Evolutionary conservation across 2,797 vertebrate genomes (phyloP), one percentile per base, ranked within the genome.

Genomic region (Steatocranus sp.): DNA sequence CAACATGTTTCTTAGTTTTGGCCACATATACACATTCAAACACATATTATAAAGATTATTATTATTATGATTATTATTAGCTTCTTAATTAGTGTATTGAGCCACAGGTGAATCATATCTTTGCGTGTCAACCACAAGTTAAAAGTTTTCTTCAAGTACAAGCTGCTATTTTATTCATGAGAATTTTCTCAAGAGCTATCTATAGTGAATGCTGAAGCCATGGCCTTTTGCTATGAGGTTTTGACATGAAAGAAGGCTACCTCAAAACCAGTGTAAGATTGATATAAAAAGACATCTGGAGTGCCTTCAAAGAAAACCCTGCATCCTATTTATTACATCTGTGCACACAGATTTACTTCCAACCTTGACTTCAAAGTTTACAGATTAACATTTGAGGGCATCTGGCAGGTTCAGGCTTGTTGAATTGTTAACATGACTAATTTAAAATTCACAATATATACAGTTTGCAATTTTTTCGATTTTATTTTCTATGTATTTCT

Each of bases 241-340:
- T 93, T 86, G 88, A 95, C 94, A 95, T 95, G 94, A 96, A 96
- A 95, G 95, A 88, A 91, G 89, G 87, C 89, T 95, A 93, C 90
- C 92, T 95, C 94, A 89, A 91, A 94, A 93, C 91, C 91, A 92
- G 91, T 95, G 91, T 93, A 93, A 92, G 91, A 92, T 93, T 93
- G 90, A 93, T 92, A 92, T 91, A 93, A 94, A 95, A 95, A 94
- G 87, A 94, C 91, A 94, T 94, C 92, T 95, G 94, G 92, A 92
- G 81, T 87, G 86, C 87, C 94, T 95, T 96, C 94, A 96, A 96
- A 96, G 94, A 91, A 94, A 93, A 89, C 46, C 79, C 85, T 92
- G 94, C 91, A 94, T 95, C 93, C 91, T 95, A 94, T 95, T 95
- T 93, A 95, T 93, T 94, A 93, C 90, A 94, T 93, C 90, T 94